Base-by-base conservation (phyloP, 2,797 vertebrate genomes). In the Hylomyscus alleni region DNA sequence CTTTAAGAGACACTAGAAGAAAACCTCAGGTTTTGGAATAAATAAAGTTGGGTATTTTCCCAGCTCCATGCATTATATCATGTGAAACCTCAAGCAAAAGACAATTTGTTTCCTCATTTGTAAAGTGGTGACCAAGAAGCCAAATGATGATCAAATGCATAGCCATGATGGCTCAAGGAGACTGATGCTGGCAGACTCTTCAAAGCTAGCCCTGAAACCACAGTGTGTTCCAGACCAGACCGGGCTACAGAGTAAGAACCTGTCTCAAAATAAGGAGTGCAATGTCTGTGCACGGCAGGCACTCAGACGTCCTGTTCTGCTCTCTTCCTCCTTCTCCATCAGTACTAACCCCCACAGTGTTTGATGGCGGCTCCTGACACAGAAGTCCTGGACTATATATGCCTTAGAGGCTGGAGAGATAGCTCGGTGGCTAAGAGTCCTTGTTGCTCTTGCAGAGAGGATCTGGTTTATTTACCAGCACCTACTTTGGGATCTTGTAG, bases 21-120 rank as follows among this genome's bases (percentile, higher is more conserved):
- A 95, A 89, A 60, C 20, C 29, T 91, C 73, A 37, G 54, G 44
- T 62, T 95, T 82, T 77, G 50, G 62, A 89, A 89, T 93, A 90
- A 97, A 95, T 24, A 89, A 34, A 86, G 40, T 44, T 80, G 77
- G 54, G 34, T 82, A 50, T 92, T 88, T 95, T 47, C 93, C 22
- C 54, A 50, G 73, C 54, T 94, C 77, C 72, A 91, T 22, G 17
- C 44, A 83, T 88, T 78, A 90, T 37, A 60, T 72, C 86, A 80
- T 44, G 83, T 58, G 56, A 97, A 95, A 92, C 76, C 50, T 93
- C 86, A 95, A 85, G 78, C 94, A 97, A 93, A 90, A 90, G n/a
- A 95, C 34, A 44, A 91, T 91, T 90, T 96, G 91, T 85, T 95
- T 91, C 65, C 87, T 97, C 91, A 91, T 94, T 95, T 97, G 90